Base-by-base conservation (phyloP, 2,888 invertebrate species). In the Noctua fimbriata region DNA sequence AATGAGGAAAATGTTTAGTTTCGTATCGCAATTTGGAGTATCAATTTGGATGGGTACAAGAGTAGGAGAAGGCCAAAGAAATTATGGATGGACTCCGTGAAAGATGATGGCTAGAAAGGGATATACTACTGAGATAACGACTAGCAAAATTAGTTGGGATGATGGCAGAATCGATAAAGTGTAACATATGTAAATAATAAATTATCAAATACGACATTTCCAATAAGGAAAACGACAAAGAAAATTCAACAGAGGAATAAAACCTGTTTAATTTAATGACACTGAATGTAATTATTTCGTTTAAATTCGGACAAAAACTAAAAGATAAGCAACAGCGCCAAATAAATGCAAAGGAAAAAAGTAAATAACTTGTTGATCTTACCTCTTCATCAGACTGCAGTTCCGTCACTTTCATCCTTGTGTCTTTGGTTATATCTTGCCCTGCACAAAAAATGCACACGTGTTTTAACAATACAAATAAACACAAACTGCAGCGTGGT, bases 341-440 rank as follows among this genome's bases (percentile, higher is more conserved):
- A 18, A 32, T 55, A 21, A 80, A 60, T 78, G 0, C 10, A 52
- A 79, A 24, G 10, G 6, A 16, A 49, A 81, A 72, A 47, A 28
- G 2, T 60, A 63, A 76, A 76, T 21, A 41, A 55, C 69, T 21
- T 32, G 28, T 28, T 60, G n/a, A 32, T 60, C 91, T 92, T 88
- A 97, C 97, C 95, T 97, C 97, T 85, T 97, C 97, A 88, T 96
- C 97, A 6, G 96, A 94, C 73, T 94, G 95, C 72, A 96, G 86
- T 87, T 97, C 97, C 67, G 94, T 96, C 83, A 96, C 95, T 94
- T 95, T 96, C 94, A 97, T 95, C 92, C 97, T 95, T 76, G 95
- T 97, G 82, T 97, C 97, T 92, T 95, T 96, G 91, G 94, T 96
- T 91, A 96, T 95, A 90, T 97, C 97, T 92, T 97, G 97, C 93